Evolutionary conservation across 2,113 vertebrate genomes (phyloP).

Genomic region (Eudyptes chrysolophus): DNA sequence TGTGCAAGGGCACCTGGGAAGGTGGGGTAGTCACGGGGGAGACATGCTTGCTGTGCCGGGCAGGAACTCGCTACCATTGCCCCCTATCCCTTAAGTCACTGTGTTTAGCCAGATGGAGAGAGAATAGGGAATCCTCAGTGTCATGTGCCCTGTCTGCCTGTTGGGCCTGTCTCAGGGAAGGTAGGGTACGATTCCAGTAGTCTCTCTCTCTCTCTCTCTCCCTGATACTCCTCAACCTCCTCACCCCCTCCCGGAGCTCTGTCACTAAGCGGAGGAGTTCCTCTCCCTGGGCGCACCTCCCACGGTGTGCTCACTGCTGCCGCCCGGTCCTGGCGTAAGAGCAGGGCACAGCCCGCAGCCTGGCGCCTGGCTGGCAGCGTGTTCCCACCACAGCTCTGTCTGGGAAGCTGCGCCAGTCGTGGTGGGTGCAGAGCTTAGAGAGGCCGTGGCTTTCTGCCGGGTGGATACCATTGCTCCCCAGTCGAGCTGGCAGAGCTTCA

Average conservation of each 20-base stretch:
- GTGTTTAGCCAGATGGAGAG: too few species aligned
- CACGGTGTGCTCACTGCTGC: not conserved
- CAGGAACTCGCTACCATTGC: not conserved
- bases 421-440: not conserved
- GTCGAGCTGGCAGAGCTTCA: not conserved
- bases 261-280: too few species aligned
- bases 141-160: too few species aligned
- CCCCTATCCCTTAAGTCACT: too few species aligned
- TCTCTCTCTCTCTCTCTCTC: too few species aligned
- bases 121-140: too few species aligned
- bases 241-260: too few species aligned
- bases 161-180: too few species aligned
- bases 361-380: too few species aligned
- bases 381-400: not conserved
- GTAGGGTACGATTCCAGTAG: too few species aligned
- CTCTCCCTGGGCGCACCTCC: not conserved
- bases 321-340: too few species aligned
- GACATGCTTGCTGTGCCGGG: not conserved
- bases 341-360: not conserved
- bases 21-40: not conserved
- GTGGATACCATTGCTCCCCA: not conserved
- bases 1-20: not conserved
- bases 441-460: not conserved
- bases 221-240: too few species aligned
- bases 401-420: not conserved